Conservation (phyloP, 1,140 invertebrate genomes). For the Pseudomyrmex dendroicus region DNA sequence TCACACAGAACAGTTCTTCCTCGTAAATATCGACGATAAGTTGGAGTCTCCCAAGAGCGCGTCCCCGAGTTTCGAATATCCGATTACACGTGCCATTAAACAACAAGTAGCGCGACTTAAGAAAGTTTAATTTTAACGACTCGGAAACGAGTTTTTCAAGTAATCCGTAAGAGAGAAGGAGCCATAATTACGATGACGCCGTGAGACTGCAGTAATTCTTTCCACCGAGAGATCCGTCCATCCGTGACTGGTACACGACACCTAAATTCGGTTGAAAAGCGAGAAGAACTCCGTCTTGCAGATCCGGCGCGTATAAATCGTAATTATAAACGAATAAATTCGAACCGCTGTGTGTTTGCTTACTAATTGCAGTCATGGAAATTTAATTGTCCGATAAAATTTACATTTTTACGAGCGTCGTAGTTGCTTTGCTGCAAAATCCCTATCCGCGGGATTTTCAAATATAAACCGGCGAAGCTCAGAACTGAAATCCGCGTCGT, state of each 20-base stretch:
- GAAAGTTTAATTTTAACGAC: slow-evolving; percentile 59
- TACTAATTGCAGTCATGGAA: slow-evolving; percentile 64
- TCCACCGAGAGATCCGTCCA: background rate
- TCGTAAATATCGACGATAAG: slow-evolving; percentile 43
- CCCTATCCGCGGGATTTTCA: slow-evolving; percentile 9
- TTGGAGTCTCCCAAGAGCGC: background rate
- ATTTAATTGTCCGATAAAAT: slow-evolving; percentile 70
- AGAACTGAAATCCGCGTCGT: background rate
- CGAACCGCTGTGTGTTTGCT: slow-evolving; percentile 21
- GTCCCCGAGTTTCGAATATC: slow-evolving; percentile 20
- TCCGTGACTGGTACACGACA: background rate
- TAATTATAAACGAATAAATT: slow-evolving; percentile 68
- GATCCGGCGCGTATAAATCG: slow-evolving; percentile 51
- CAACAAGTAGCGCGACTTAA: slow-evolving; percentile 52
- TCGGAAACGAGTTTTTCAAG: slow-evolving; percentile 51
- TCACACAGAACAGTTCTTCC: background rate
- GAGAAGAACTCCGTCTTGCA: background rate
- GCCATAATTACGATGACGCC: slow-evolving; percentile 50
- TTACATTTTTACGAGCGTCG: slow-evolving; percentile 71
- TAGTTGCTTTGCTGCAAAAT: slow-evolving; percentile 13
- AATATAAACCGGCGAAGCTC: slow-evolving; percentile 23
- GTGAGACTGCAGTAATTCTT: slow-evolving; percentile 35
- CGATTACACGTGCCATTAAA: slow-evolving; percentile 67
- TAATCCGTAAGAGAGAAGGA: slow-evolving; percentile 15
- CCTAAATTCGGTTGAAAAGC: slow-evolving; percentile 2